Evolutionary conservation across 1,140 invertebrate genomes (phyloP), one percentile per base, ranked within the genome.

Genomic region (Eulimnadia texana): DNA sequence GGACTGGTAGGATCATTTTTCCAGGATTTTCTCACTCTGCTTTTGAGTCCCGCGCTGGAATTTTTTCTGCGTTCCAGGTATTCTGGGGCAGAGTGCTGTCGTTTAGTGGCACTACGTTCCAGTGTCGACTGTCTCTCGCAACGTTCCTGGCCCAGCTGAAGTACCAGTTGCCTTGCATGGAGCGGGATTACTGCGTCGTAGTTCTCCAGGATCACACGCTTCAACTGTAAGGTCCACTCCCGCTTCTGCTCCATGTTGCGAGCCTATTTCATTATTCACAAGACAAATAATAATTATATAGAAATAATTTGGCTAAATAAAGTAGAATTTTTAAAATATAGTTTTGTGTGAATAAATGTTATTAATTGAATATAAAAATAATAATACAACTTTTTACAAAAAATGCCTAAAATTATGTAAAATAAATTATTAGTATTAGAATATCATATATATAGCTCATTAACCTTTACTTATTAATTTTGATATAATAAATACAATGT

Each of bases 141-240:
- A 1, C 57, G 19, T 28, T 57, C 56, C 70, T 91, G 88, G 55
- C 90, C 91, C 33, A 96, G 79, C 72, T 94, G 83, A 79, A 96
- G 89, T 11, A 98, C 88, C 3, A 96, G 75, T 68, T 93, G 87
- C 66, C 90, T 82, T 3, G 93, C 93, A 70, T 95, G 93, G 52
- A 84, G 86, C 24, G 94, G 93, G 71, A 98, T 97, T 47, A 87
- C 86, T 2, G 86, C 91, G 65, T 87, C 86, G 73, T 92, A 96
- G 75, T 94, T 95, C 71, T 97, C 92, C 65, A 97, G 74, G 70
- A 97, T 96, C 19, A 95, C 88, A 71, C 88, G 75, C 72, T 93
- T 93, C 67, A 93, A 81, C 71, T 90, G 86, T 63, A 88, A 76
- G 47, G 87, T 88, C 93, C 94, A 98, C 71, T 93, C 86, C 62